phyloP scores from a whole-genome alignment of 1,140 invertebrate genomes.

The Vanessa tameamea region DNA sequence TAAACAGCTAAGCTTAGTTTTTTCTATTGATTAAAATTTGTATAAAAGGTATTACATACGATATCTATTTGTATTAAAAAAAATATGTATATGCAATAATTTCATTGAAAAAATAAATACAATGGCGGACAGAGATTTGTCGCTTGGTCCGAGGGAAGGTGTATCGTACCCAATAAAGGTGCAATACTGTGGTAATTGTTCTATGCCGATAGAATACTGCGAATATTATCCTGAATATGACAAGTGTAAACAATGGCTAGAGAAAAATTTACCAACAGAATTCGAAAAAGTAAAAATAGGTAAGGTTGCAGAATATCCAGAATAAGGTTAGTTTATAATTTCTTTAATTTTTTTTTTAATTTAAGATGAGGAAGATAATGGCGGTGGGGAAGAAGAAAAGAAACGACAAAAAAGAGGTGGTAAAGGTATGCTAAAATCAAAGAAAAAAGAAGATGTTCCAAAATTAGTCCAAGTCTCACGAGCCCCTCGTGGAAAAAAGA shows the following conservation, averaged over 20 bases:
- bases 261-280: constrained; percentile 95
- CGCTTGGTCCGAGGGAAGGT: constrained; percentile 74
- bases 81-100: constrained; percentile 42
- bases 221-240: constrained; percentile 99
- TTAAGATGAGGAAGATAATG: constrained; percentile 83
- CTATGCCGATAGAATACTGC: constrained; percentile 97
- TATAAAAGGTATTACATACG: constrained; percentile 8
- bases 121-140: constrained; percentile 78
- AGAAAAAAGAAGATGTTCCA: constrained; percentile 93
- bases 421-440: constrained; percentile 93
- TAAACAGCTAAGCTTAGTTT: neutral
- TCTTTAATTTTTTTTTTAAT: constrained; percentile 23
- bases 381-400: constrained; percentile 92
- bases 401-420: constrained; percentile 95
- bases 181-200: constrained; percentile 96
- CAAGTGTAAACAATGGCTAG: constrained; percentile 98
- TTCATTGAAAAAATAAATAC: constrained; percentile 35
- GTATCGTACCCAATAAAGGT: constrained; percentile 92
- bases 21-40: constrained; percentile 6
- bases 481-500: constrained; percentile 98
- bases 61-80: neutral
- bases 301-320: constrained; percentile 54
- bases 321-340: constrained; percentile 30
- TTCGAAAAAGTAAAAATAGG: constrained; percentile 93
- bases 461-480: constrained; percentile 92